Evolutionary conservation across 2,113 vertebrate species (phyloP).

Genomic region (Craseonycteris thonglongyai): DNA sequence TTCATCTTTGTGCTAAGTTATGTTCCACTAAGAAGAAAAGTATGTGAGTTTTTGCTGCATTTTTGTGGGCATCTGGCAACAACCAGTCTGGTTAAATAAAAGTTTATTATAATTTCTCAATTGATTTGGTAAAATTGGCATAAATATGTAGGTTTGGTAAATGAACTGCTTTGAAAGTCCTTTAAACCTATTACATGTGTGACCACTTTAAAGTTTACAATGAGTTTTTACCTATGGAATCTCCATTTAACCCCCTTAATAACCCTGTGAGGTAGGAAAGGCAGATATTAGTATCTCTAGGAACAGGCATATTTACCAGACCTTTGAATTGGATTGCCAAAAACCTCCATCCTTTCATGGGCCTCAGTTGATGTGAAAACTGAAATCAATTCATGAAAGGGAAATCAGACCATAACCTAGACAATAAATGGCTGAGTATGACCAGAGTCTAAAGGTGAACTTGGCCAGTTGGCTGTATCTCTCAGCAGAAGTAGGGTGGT

Average conservation of each 20-base stretch:
- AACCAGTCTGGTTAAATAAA: constrained; percentile 42
- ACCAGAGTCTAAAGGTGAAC: neutral
- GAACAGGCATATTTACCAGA: neutral
- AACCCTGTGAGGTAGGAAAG: neutral
- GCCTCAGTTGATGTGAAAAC: neutral
- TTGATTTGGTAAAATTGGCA: constrained; percentile 18
- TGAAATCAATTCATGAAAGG: neutral
- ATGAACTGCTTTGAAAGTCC: constrained; percentile 17
- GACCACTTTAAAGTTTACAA: neutral
- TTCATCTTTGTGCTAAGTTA: constrained; percentile 12
- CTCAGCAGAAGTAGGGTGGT: neutral
- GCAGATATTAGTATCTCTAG: neutral
- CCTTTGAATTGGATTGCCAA: neutral
- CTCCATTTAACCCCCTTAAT: neutral
- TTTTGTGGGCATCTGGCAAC: constrained; percentile 34
- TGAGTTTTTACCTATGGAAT: constrained; percentile 1
- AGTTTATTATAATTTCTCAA: constrained; percentile 49
- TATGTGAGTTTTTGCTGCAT: constrained; percentile 10
- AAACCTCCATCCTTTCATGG: neutral
- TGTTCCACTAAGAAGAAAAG: neutral
- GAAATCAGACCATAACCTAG: neutral
- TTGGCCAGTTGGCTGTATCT: neutral
- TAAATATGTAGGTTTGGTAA: neutral
- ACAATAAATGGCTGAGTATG: neutral
- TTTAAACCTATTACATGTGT: neutral